These are phyloP conservation scores for Sinodicranocentrus sp. DNA, from an alignment of 2,888 invertebrate genomes.

Conservation along the genomic window DNA sequence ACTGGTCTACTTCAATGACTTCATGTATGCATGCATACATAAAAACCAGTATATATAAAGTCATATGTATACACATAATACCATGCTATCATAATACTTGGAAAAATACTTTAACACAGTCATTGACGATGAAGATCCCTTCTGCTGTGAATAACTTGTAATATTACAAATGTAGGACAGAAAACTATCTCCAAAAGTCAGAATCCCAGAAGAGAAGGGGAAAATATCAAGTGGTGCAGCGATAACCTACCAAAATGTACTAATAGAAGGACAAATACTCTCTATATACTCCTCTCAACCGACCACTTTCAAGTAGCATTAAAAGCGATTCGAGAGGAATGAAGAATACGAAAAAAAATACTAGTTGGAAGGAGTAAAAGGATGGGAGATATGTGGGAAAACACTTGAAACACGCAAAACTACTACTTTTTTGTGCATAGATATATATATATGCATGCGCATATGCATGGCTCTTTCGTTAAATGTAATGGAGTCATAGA, in stretches of 20 bases:
- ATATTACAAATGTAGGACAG: neutral
- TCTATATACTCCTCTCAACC: neutral
- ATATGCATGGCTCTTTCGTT: no score
- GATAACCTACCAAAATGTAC: no score
- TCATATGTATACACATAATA: no score
- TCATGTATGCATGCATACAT: neutral
- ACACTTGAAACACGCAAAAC: no score
- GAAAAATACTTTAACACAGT: neutral
- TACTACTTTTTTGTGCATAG: no score
- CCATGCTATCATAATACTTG: no score
- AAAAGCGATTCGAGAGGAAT: neutral
- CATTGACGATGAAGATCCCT: neutral
- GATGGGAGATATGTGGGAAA: no score
- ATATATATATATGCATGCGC: no score
- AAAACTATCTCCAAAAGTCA: neutral
- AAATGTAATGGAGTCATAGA: neutral
- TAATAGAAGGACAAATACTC: neutral
- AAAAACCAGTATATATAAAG: no score
- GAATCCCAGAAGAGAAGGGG: neutral
- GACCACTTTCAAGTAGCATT: neutral
- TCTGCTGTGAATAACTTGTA: conserved; percentile 7
- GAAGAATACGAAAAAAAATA: neutral
- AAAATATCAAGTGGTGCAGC: neutral
- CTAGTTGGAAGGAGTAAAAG: no score
- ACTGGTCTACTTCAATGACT: neutral